These are phyloP conservation scores for Agrilus mali DNA, from an alignment of 2,888 invertebrate genomes.

Conservation along the genomic window DNA sequence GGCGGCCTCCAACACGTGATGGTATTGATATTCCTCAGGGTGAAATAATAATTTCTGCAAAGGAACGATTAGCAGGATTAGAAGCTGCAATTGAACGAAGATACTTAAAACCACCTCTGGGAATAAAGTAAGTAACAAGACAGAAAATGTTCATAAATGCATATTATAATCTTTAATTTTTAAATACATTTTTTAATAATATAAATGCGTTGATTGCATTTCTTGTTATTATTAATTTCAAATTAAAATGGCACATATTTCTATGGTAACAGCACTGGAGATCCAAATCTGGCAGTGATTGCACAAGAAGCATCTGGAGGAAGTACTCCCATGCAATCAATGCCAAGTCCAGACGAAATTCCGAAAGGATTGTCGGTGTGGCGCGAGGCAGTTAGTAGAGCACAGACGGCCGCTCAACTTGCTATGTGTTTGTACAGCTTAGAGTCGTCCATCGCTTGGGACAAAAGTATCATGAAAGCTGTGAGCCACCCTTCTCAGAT, in stretches of 20 bases:
- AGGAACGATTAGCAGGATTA: constrained; percentile 63
- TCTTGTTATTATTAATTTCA: not conserved
- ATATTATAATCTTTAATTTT: not conserved
- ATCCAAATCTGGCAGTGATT: constrained; percentile 49
- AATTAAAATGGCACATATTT: not conserved
- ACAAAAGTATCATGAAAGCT: constrained; percentile 98
- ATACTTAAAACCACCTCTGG: constrained; percentile 86
- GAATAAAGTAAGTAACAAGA: constrained; percentile 38
- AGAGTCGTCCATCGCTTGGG: constrained; percentile 93
- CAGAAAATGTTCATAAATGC: not conserved
- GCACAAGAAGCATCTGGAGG: constrained; percentile 30
- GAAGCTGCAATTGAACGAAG: constrained; percentile 87
- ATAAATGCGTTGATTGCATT: not conserved
- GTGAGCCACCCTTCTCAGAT: constrained; percentile 48
- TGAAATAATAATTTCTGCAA: constrained; percentile 46
- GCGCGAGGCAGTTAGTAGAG: constrained; percentile 78
- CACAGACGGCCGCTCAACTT: constrained; percentile 80
- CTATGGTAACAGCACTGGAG: constrained; percentile 36
- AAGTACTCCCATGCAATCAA: constrained; percentile 16
- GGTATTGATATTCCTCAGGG: constrained; percentile 36
- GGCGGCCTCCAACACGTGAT: constrained; percentile 60
- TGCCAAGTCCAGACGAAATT: constrained; percentile 38
- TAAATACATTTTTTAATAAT: not conserved
- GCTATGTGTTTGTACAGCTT: constrained; percentile 82
- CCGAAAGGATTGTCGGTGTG: constrained; percentile 73